A percentile compares a stretch with the other conserved stretches of the same genome.
phyloP scores from a whole-genome alignment of 1,140 invertebrate genomes.

The Radopholus similis region DNA sequence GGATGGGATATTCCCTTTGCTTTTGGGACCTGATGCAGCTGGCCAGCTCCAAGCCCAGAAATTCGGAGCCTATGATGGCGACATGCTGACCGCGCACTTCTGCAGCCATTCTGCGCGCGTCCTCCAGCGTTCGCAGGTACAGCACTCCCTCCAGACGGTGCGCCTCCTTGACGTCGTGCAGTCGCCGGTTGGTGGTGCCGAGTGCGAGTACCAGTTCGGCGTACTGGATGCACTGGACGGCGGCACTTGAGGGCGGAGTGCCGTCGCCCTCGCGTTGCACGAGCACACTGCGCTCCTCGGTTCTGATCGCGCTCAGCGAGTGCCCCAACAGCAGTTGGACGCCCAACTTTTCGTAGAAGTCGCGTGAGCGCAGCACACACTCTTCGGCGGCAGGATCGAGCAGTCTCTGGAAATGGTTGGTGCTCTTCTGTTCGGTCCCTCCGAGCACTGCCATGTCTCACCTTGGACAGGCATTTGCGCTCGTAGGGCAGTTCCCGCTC shows the following conservation, averaged over 20 bases:
- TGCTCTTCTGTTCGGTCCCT: neutral
- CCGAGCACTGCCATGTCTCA: neutral
- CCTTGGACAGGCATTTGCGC: constrained; percentile 5
- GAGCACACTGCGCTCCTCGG: constrained; percentile 1
- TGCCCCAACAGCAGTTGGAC: neutral
- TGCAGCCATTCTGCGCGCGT: neutral
- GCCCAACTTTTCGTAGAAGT: neutral
- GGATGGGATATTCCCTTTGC: neutral
- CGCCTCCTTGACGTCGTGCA: neutral
- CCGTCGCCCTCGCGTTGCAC: neutral
- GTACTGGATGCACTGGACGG: neutral
- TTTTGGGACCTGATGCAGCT: neutral
- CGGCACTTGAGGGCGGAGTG: neutral
- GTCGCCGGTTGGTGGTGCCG: neutral
- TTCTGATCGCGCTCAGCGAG: neutral
- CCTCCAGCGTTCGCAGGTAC: constrained; percentile 5
- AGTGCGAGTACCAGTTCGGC: constrained; percentile 2
- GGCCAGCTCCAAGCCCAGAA: constrained; percentile 9
- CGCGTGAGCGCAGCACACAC: neutral
- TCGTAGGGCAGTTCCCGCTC: constrained; percentile 3
- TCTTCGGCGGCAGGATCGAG: neutral
- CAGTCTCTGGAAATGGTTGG: constrained; percentile 5
- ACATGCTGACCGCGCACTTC: constrained; percentile 3
- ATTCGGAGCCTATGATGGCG: constrained; percentile 10
- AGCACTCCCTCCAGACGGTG: constrained; percentile 2